phyloP scores from a whole-genome alignment of 2,113 vertebrate genomes.

The Chloropsis hardwickii region DNA sequence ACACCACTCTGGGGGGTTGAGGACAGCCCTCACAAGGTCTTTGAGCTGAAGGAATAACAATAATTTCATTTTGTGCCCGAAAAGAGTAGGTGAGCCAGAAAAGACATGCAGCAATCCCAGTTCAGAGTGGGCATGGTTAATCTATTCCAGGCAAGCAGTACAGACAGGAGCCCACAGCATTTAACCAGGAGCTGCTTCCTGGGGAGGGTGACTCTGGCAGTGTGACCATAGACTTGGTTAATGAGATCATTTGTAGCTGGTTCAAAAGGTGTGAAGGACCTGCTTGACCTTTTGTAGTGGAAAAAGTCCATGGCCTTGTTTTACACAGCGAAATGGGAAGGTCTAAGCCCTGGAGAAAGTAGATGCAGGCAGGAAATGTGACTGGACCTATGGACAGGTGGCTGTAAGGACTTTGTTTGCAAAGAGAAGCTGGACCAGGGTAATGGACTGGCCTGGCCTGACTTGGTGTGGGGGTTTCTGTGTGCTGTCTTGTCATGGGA shows the following conservation, averaged over 20 bases:
- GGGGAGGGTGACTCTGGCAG: background rate
- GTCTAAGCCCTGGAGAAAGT: background rate
- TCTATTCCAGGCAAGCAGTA: background rate
- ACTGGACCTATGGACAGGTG: background rate
- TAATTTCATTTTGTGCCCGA: background rate
- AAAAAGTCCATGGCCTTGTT: background rate
- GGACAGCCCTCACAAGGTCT: background rate
- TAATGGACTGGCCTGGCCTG: background rate
- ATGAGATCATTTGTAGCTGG: background rate
- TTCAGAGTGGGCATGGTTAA: background rate
- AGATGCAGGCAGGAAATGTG: background rate
- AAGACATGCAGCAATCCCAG: background rate
- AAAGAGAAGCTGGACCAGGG: background rate
- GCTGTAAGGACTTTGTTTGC: background rate
- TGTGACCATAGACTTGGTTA: background rate
- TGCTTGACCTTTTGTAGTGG: background rate
- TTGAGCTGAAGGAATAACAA: background rate
- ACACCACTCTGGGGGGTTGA: background rate
- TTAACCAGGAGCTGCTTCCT: background rate
- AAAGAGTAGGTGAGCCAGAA: background rate
- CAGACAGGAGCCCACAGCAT: background rate
- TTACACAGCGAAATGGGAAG: background rate
- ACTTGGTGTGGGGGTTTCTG: background rate
- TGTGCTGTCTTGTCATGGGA: background rate
- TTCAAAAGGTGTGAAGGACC: background rate